Percentiles rank a stretch among this genome's conserved stretches.
Conservation (phyloP, 2,797 vertebrate genomes). For the Micropoecilia bifurca region DNA sequence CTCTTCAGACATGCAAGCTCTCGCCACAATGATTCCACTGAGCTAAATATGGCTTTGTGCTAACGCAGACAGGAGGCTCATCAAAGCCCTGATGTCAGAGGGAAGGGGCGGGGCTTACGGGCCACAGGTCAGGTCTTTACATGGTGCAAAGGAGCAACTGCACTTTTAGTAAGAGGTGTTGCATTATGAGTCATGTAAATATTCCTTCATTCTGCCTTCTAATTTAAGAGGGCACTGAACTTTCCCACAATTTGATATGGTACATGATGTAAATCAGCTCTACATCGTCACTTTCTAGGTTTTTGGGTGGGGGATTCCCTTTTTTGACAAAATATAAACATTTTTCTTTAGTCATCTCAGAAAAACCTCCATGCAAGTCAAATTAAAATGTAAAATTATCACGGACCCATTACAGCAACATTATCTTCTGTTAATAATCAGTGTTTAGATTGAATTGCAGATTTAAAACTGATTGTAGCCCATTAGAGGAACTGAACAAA, state of each 20-base stretch:
- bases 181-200: not conserved
- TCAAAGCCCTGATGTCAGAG: conserved; percentile 80
- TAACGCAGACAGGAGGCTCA: conserved; percentile 76
- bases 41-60: conserved; percentile 83
- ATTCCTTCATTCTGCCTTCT: not conserved
- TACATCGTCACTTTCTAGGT: too few species aligned
- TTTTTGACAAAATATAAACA: too few species aligned
- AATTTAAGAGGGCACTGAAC: not conserved
- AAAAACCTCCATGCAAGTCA: not conserved
- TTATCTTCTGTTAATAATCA: not conserved
- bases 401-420: not conserved
- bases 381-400: not conserved
- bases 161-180: not conserved
- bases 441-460: not conserved
- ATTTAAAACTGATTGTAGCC: not conserved
- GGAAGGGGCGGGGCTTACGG: conserved; percentile 67
- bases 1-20: conserved; percentile 67
- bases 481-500: not conserved
- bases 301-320: not conserved
- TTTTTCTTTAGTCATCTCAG: not conserved
- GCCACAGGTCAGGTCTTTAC: conserved; percentile 74
- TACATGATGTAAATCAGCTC: not conserved
- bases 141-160: not conserved
- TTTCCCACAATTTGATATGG: not conserved
- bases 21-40: conserved; percentile 73